Conservation (phyloP, 1,140 invertebrate genomes). For the Meloidogyne floridensis region DNA sequence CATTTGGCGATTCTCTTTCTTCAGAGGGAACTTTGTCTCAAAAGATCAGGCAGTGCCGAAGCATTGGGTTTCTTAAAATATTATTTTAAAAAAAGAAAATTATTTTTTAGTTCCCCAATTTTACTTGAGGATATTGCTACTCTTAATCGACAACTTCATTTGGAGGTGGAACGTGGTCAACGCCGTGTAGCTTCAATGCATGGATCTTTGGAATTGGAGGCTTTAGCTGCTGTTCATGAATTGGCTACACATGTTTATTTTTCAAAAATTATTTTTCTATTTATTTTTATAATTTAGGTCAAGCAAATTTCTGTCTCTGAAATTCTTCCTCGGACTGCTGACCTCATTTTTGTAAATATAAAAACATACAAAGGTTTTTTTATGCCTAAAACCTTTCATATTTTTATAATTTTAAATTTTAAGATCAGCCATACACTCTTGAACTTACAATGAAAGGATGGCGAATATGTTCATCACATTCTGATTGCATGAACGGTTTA, state of each 20-base stretch:
- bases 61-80: constrained; percentile 13
- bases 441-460: constrained; percentile 65
- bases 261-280: constrained; percentile 17
- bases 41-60: constrained; percentile 29
- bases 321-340: constrained; percentile 58
- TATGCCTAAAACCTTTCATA: background rate
- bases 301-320: constrained; percentile 60
- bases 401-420: constrained; percentile 29
- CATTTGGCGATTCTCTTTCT: constrained; percentile 28
- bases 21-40: constrained; percentile 24
- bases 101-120: constrained; percentile 48
- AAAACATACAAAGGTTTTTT: constrained; percentile 59
- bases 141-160: constrained; percentile 53
- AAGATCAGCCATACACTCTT: constrained; percentile 59
- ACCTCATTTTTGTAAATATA: constrained; percentile 64
- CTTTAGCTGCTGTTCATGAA: constrained; percentile 65
- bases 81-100: constrained; percentile 7
- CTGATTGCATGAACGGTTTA: constrained; percentile 62
- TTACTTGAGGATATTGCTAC: constrained; percentile 61
- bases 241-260: constrained; percentile 36
- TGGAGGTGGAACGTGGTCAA: constrained; percentile 6
- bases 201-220: constrained; percentile 61
- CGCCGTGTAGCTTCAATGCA: background rate
- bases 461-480: constrained; percentile 57
- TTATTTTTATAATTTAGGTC: constrained; percentile 33